A percentile compares a stretch with the other conserved stretches of the same genome.
phyloP scores from a whole-genome alignment of 37 sponge, comb jelly and placozoan genomes.

The Hexactinellida sp. region DNA sequence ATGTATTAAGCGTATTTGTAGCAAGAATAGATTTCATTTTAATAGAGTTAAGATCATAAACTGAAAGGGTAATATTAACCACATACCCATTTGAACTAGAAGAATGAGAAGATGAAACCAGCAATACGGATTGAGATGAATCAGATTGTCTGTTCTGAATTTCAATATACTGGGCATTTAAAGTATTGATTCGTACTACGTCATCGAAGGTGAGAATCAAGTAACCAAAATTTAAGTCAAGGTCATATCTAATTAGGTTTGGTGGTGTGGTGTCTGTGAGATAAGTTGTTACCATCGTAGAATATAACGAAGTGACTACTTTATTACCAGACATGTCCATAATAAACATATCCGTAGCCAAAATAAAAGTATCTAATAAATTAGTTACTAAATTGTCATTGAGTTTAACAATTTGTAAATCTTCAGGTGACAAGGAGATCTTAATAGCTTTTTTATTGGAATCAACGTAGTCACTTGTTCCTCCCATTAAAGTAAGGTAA shows the following conservation, averaged over 20 bases:
- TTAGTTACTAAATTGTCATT: constrained; percentile 39
- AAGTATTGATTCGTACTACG: constrained; percentile 41
- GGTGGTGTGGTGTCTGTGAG: constrained; percentile 47
- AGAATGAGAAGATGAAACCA: constrained; percentile 31
- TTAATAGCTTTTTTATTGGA: constrained; percentile 24
- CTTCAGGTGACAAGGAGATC: constrained; percentile 39
- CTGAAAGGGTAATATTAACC: constrained; percentile 36
- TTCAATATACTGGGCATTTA: constrained; percentile 41
- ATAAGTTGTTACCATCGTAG: constrained; percentile 17
- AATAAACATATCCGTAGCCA: constrained; percentile 36
- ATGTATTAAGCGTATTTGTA: constrained; percentile 44
- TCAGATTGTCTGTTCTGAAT: constrained; percentile 41
- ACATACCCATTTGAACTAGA: constrained; percentile 42
- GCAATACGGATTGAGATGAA: constrained; percentile 26
- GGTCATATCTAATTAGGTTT: constrained; percentile 34
- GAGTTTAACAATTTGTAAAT: constrained; percentile 52
- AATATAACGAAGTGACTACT: background rate
- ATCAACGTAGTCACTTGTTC: constrained; percentile 26
- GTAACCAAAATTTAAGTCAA: constrained; percentile 63
- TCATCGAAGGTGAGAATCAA: constrained; percentile 60
- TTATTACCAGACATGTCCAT: constrained; percentile 57
- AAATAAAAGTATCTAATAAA: constrained; percentile 34
- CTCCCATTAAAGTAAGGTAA: constrained; percentile 47
- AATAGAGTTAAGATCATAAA: constrained; percentile 49
- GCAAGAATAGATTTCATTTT: constrained; percentile 61